Conservation (phyloP, 2,797 vertebrate genomes). For the Megaceryle alcyon region DNA sequence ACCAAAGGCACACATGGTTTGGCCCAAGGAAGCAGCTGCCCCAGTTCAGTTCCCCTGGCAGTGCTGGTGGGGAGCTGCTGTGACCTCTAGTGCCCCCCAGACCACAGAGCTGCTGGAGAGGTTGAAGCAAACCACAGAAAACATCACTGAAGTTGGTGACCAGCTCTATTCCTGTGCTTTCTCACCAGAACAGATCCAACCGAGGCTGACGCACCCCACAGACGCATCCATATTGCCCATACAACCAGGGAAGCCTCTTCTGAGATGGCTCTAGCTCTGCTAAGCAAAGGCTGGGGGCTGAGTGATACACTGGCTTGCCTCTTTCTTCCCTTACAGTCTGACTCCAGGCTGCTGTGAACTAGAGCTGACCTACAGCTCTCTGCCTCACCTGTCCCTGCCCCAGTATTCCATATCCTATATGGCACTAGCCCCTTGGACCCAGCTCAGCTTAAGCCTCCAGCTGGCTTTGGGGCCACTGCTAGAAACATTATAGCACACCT, state of each 20-base stretch:
- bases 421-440: constrained; percentile 47
- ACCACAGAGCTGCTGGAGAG: background rate
- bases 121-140: background rate
- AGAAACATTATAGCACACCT: constrained; percentile 80
- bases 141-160: background rate
- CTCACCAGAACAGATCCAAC: background rate
- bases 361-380: constrained; percentile 22
- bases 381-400: constrained; percentile 32
- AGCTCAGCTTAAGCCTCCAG: constrained; percentile 49
- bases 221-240: background rate
- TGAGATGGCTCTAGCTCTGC: background rate
- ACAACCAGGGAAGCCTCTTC: background rate
- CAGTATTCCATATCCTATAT: constrained; percentile 44
- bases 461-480: constrained; percentile 69
- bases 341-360: constrained; percentile 11
- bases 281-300: background rate
- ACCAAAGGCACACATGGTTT: background rate
- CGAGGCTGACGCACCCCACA: background rate
- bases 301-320: background rate
- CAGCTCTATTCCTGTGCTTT: background rate
- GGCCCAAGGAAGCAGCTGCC: background rate
- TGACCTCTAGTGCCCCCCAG: background rate
- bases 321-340: background rate
- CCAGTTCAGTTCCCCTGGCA: background rate
- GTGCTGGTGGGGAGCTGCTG: background rate